These are phyloP conservation scores for Digitonthophagus gazella DNA, from an alignment of 2,888 invertebrate genomes.

Conservation along the genomic window DNA sequence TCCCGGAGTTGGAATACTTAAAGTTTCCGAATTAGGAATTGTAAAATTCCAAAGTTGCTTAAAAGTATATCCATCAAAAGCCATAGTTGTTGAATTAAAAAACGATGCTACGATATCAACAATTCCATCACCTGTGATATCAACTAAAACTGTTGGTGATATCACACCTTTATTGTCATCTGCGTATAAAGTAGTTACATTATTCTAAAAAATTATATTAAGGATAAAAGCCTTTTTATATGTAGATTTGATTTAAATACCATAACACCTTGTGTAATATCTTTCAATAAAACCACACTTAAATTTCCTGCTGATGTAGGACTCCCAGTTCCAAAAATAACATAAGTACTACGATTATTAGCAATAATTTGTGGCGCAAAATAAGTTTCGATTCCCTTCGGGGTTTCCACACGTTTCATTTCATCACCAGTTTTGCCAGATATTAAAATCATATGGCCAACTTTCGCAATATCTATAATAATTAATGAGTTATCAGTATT, in stretches of 20 bases:
- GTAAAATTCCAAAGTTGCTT: constrained; percentile 71
- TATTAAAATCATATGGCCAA: constrained; percentile 66
- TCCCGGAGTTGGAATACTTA: constrained; percentile 74
- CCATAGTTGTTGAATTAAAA: constrained; percentile 70
- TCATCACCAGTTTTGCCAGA: constrained; percentile 69
- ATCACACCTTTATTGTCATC: constrained; percentile 66
- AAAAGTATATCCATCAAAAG: constrained; percentile 68
- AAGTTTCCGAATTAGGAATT: constrained; percentile 65
- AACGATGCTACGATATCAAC: constrained; percentile 72
- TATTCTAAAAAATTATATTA: constrained; percentile 16
- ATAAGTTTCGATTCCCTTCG: constrained; percentile 66
- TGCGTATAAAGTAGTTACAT: constrained; percentile 52
- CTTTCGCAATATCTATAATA: constrained; percentile 46
- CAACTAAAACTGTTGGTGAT: constrained; percentile 65
- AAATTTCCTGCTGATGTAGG: constrained; percentile 71
- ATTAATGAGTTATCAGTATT: background rate
- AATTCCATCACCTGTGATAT: constrained; percentile 68
- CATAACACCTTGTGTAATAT: constrained; percentile 54
- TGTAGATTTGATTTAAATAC: constrained; percentile 39
- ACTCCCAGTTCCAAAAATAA: constrained; percentile 73
- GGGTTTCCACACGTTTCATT: constrained; percentile 61
- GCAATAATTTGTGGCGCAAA: constrained; percentile 68
- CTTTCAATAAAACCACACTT: constrained; percentile 61
- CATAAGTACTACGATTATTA: constrained; percentile 60
- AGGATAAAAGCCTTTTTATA: background rate